Conservation (phyloP, 2,797 vertebrate genomes). For the Euphonia xanthogaster region DNA sequence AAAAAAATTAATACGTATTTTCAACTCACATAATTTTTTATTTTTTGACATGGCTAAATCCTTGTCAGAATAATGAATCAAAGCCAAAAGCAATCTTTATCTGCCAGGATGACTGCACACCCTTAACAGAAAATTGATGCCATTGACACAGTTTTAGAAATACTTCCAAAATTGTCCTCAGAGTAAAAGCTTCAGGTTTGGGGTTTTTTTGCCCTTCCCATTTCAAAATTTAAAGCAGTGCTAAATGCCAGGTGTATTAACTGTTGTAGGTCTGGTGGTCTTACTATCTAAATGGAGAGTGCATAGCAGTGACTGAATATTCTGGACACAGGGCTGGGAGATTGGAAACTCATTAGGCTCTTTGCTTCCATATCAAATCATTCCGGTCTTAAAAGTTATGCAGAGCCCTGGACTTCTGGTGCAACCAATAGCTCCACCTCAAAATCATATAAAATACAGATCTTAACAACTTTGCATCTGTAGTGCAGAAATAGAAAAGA, state of each 20-base stretch:
- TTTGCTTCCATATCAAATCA: background rate
- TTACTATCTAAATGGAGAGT: background rate
- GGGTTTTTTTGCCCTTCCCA: accelerated
- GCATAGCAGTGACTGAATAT: background rate
- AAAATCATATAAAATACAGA: background rate
- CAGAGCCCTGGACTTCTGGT: background rate
- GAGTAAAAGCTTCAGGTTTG: background rate
- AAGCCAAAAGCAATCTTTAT: background rate
- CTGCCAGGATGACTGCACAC: background rate
- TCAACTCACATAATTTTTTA: constrained; percentile 13
- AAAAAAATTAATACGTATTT: background rate
- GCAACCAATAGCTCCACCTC: background rate
- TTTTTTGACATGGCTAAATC: constrained; percentile 10
- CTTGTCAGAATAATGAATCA: constrained; percentile 10
- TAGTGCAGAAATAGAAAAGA: background rate
- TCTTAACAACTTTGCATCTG: background rate
- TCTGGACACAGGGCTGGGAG: background rate
- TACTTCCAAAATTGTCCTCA: background rate
- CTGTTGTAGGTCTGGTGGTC: background rate
- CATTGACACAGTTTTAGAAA: background rate
- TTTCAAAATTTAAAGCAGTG: background rate
- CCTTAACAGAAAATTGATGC: background rate
- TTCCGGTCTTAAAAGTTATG: background rate
- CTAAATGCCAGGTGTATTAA: background rate
- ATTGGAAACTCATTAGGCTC: background rate